Evolutionary conservation across 2,888 invertebrate species (phyloP).

Genomic region (Drosophila paramelanica): DNA sequence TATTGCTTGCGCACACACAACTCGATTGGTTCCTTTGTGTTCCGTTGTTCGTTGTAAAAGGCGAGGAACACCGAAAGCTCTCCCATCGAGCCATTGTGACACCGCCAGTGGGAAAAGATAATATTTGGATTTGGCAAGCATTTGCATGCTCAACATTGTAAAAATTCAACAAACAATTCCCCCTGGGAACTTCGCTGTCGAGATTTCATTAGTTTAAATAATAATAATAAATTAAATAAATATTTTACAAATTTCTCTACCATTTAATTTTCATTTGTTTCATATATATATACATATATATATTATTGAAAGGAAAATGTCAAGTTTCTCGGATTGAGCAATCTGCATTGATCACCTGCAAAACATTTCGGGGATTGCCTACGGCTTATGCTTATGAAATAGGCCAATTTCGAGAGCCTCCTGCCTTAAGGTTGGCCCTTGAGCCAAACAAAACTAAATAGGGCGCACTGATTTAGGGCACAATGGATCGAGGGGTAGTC

Average conservation of each 20-base stretch:
- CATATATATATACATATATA: too few relatives aligned
- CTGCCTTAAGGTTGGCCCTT: slow-evolving; percentile 29
- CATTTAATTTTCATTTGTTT: background rate
- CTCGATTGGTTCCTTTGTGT: slow-evolving; percentile 47
- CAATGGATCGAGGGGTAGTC: slow-evolving; percentile 24
- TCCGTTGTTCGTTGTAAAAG: slow-evolving; percentile 4
- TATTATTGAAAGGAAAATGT: slow-evolving; percentile 36
- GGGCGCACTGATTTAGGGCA: slow-evolving; percentile 31
- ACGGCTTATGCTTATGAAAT: slow-evolving; percentile 41
- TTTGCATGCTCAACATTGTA: slow-evolving; percentile 24
- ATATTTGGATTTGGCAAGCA: slow-evolving; percentile 41
- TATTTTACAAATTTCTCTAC: too few relatives aligned
- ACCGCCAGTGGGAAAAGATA: slow-evolving; percentile 49
- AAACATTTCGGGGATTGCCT: slow-evolving; percentile 30
- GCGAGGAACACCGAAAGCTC: slow-evolving; percentile 39
- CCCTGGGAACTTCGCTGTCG: slow-evolving; percentile 12
- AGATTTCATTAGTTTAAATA: background rate
- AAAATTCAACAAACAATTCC: slow-evolving; percentile 4
- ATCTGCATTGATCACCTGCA: slow-evolving; percentile 13
- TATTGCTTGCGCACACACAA: slow-evolving; percentile 53
- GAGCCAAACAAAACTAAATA: slow-evolving; percentile 48
- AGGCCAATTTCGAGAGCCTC: slow-evolving; percentile 52
- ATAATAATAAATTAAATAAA: too few relatives aligned
- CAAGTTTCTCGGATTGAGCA: slow-evolving; percentile 35
- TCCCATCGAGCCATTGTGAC: slow-evolving; percentile 28